A percentile compares a stretch with the other conserved stretches of the same genome.
Evolutionary conservation across 37 sponge, comb jelly and placozoan species (phyloP).

Genomic region (Aphrocallistes beatrix): DNA sequence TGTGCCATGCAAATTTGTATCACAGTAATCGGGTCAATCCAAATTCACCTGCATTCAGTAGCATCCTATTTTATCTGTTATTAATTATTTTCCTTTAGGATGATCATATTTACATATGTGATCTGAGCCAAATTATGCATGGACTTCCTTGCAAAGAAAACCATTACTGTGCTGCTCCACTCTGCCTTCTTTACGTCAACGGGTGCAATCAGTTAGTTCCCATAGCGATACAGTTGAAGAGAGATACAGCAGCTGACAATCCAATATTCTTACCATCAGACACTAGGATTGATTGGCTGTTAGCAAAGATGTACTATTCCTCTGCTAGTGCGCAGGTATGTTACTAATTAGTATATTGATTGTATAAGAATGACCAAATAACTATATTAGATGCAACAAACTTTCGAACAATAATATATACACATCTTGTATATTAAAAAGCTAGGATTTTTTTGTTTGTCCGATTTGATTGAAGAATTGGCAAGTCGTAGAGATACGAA

Average conservation of each 20-base stretch:
- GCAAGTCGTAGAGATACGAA: too few species aligned
- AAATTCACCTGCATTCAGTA: too few species aligned
- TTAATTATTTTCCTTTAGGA: constrained; percentile 22
- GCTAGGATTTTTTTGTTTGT: too few species aligned
- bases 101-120: constrained; percentile 54
- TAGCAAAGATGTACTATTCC: constrained; percentile 52
- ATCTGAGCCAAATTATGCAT: constrained; percentile 29
- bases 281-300: constrained; percentile 43
- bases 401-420: too few species aligned
- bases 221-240: constrained; percentile 61
- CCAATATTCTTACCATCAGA: constrained; percentile 57
- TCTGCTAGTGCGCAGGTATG: constrained; percentile 44
- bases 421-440: too few species aligned
- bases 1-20: too few species aligned
- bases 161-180: constrained; percentile 33
- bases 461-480: too few species aligned
- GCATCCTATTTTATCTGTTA: too few species aligned
- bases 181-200: constrained; percentile 43
- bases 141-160: constrained; percentile 25
- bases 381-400: too few species aligned
- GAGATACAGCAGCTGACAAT: constrained; percentile 26
- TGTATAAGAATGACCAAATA: not conserved
- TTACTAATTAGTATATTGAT: not conserved
- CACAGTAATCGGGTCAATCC: too few species aligned
- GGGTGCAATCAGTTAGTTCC: constrained; percentile 23